Conservation (phyloP, 1,140 invertebrate genomes). For the Drosophila albomicans region DNA sequence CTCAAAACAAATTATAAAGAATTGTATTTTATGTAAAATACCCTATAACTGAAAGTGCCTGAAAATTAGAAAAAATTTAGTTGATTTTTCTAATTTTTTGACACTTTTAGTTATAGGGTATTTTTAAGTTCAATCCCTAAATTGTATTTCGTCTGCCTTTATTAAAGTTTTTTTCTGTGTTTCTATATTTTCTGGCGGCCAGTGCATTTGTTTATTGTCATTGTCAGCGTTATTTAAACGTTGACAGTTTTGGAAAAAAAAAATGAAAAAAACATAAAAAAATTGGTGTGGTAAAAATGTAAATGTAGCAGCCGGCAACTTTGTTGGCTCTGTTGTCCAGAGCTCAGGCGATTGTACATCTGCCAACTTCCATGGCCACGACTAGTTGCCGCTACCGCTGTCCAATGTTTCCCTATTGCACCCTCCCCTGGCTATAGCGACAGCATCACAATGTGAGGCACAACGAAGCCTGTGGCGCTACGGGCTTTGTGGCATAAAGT, state of each 20-base stretch:
- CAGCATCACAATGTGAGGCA: neutral
- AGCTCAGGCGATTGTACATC: slow-evolving; percentile 36
- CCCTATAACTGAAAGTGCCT: no score
- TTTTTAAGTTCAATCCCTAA: neutral
- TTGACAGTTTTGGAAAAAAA: slow-evolving; percentile 69
- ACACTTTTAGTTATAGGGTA: neutral
- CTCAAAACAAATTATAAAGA: no score
- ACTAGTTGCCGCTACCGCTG: slow-evolving; percentile 25
- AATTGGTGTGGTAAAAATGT: slow-evolving; percentile 31
- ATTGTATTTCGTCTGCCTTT: neutral
- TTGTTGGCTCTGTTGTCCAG: slow-evolving; percentile 54
- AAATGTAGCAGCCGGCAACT: slow-evolving; percentile 62
- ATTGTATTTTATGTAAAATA: no score
- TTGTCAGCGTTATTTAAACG: slow-evolving; percentile 81
- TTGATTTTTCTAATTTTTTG: neutral
- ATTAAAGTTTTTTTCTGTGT: slow-evolving; percentile 27
- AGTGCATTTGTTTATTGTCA: slow-evolving; percentile 82
- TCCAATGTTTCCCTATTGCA: no score
- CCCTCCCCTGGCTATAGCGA: neutral
- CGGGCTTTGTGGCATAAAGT: slow-evolving; percentile 74
- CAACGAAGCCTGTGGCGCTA: slow-evolving; percentile 56
- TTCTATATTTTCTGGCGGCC: slow-evolving; percentile 23
- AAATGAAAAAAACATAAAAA: slow-evolving; percentile 15
- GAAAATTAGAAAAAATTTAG: no score
- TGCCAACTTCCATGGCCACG: slow-evolving; percentile 41